phyloP scores from a whole-genome alignment of 2,797 vertebrate species.

The Notamacropus eugenii region DNA sequence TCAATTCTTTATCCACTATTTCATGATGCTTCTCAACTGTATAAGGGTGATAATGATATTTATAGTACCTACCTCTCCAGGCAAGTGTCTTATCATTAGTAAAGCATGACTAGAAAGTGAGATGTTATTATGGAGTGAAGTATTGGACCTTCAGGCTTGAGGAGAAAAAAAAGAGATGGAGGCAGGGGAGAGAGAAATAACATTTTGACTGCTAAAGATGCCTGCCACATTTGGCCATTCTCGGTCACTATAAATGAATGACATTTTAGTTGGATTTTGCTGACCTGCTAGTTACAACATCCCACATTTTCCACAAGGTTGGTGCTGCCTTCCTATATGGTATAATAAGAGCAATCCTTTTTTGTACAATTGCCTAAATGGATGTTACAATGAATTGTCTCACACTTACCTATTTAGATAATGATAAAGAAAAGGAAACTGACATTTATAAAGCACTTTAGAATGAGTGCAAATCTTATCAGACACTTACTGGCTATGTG shows the following conservation, averaged over 20 bases:
- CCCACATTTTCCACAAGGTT: constrained; percentile 24
- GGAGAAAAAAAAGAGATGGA: neutral
- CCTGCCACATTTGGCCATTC: neutral
- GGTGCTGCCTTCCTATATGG: constrained; percentile 26
- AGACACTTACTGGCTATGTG: neutral
- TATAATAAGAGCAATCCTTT: neutral
- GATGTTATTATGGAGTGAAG: neutral
- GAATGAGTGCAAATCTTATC: neutral
- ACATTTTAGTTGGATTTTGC: constrained; percentile 21
- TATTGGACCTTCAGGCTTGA: constrained; percentile 25
- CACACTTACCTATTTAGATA: constrained; percentile 3
- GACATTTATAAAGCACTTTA: neutral
- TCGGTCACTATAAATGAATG: constrained; percentile 39
- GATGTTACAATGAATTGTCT: neutral
- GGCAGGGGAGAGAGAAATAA: neutral
- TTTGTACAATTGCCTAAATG: neutral
- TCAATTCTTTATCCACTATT: neutral
- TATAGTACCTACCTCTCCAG: neutral
- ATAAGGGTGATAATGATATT: neutral
- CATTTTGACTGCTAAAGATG: constrained; percentile 12
- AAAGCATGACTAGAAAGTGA: neutral
- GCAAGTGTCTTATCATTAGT: neutral
- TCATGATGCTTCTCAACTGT: neutral
- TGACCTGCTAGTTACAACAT: neutral
- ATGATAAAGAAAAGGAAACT: constrained; percentile 7